Percentiles rank a stretch among this genome's conserved stretches.
phyloP scores from a whole-genome alignment of 2,888 invertebrate species.

The Ichneumon xanthorius region DNA sequence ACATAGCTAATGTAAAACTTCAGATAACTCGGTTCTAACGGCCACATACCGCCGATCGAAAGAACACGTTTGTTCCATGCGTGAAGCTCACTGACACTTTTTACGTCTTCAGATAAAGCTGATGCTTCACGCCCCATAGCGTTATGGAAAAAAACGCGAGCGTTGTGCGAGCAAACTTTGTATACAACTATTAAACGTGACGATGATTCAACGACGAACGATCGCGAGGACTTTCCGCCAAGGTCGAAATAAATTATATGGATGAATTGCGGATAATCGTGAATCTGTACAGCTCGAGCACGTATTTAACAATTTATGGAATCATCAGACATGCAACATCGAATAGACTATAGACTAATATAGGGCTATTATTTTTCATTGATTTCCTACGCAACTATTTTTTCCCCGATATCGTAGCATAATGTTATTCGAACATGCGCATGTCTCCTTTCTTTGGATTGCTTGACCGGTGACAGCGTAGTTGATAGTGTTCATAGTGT shows the following conservation, averaged over 20 bases:
- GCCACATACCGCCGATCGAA: slow-evolving; percentile 48
- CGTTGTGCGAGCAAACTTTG: too few species aligned
- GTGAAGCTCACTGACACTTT: background rate
- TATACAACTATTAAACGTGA: background rate
- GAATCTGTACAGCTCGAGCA: background rate
- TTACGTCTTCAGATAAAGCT: background rate
- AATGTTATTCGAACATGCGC: too few species aligned
- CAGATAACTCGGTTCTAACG: slow-evolving; percentile 24
- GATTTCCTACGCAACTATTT: background rate
- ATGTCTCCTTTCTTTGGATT: too few species aligned
- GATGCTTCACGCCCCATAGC: background rate
- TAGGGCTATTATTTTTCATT: background rate
- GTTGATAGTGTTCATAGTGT: too few species aligned
- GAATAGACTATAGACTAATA: slow-evolving; percentile 3
- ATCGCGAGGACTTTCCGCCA: background rate
- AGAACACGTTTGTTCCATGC: slow-evolving; percentile 26
- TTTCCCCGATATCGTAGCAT: too few species aligned
- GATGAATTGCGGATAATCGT: background rate
- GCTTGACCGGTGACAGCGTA: too few species aligned
- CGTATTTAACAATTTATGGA: background rate
- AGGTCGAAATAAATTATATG: slow-evolving; percentile 7
- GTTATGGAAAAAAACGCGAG: background rate
- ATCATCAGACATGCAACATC: background rate
- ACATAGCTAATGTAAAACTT: slow-evolving; percentile 30
- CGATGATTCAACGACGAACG: slow-evolving; percentile 23